Evolutionary conservation across 2,888 invertebrate species (phyloP), one percentile per base, ranked within the genome.

Genomic region (Eupithecia subfuscata): DNA sequence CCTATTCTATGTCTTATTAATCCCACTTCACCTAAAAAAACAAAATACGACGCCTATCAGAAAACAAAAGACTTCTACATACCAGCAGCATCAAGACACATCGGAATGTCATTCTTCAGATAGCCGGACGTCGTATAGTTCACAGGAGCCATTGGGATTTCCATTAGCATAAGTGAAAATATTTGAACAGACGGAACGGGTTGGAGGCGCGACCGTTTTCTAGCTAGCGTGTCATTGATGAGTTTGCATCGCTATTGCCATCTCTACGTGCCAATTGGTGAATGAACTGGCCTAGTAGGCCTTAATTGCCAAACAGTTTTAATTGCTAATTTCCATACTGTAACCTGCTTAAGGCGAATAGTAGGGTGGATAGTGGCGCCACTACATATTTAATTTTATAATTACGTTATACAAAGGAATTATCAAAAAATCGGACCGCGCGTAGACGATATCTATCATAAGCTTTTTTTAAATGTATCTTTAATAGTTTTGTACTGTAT

Each of bases 81-180:
- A 22, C 22, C 22, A 22, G 22, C 22, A 9, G 2, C 11, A 56
- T 22, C 64, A 1, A 14, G 25, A 2, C 68, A 40, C 43, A 40
- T 40, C n/a, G 68, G 68, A 68, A 68, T 68, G 68, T 6, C 68
- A 68, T 68, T 68, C 60, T 60, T 60, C 43, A 40, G 67, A 67
- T 68, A 25, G 22, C 43, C 68, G 43, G 68, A 25, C 43, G 43
- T 43, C 68, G 68, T 40, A 68, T 25, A 68, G 68, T 90, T 88
- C 89, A 89, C 90, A 84, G 87, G 88, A 89, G 82, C 82, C 79
- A 73, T 70, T 71, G 40, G 75, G 86, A 88, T 83, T 85, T 85
- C 79, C 84, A 93, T 94, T 94, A 88, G 89, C 94, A 94, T 94
- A 94, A 94, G 93, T 94, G 94, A 94, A 94, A 93, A 92, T 92